Conservation (phyloP, 2,888 invertebrate genomes). For the Limnephilus lunatus region DNA sequence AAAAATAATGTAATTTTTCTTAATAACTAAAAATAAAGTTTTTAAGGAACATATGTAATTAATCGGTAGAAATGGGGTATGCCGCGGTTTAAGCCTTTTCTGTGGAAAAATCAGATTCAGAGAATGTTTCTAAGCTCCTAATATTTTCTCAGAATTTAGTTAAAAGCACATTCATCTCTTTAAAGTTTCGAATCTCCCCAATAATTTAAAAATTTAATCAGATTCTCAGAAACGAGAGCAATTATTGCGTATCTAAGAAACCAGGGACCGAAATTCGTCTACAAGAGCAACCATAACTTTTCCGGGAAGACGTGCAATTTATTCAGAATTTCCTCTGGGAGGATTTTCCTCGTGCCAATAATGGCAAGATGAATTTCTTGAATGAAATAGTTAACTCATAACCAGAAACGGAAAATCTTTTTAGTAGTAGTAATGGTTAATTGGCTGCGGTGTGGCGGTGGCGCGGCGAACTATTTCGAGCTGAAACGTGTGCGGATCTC, state of each 20-base stretch:
- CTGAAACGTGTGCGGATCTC: background rate
- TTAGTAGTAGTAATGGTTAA: background rate
- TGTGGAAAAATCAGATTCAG: background rate
- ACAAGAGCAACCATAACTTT: conserved; percentile 13
- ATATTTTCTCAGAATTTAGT: background rate
- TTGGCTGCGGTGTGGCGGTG: background rate
- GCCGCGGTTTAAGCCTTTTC: too few species aligned
- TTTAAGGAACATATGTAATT: too few species aligned
- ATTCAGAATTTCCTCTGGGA: conserved; percentile 8
- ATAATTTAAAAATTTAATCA: background rate
- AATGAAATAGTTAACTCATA: conserved; percentile 21
- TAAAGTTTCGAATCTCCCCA: background rate
- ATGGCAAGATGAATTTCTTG: background rate
- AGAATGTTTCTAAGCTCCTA: background rate
- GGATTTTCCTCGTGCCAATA: background rate
- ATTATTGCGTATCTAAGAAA: background rate
- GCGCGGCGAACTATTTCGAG: background rate
- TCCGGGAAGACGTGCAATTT: conserved; percentile 24
- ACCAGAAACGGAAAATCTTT: conserved; percentile 18
- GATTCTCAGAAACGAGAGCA: background rate
- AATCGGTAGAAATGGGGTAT: too few species aligned
- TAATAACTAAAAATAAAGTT: too few species aligned
- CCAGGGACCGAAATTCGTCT: background rate
- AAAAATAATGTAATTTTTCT: too few species aligned
- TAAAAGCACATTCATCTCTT: background rate